Evolutionary conservation across 2,888 invertebrate genomes (phyloP).

Genomic region (Latheticus oryzae): DNA sequence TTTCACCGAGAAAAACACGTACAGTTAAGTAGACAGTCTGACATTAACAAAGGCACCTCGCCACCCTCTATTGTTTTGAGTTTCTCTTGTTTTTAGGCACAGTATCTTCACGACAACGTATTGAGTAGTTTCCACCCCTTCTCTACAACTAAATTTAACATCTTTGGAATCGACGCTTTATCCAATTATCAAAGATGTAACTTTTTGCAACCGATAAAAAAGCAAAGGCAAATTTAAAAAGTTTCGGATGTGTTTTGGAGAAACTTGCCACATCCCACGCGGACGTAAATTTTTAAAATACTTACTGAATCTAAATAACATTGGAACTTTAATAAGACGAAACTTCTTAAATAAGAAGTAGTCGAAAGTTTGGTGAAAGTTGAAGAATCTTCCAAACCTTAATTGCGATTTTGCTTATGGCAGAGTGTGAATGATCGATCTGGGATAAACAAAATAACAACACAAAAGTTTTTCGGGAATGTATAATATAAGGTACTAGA

Average conservation of each 20-base stretch:
- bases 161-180: slow-evolving; percentile 21
- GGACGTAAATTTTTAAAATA: slow-evolving; percentile 13
- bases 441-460: too few relatives aligned
- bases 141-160: slow-evolving; percentile 20
- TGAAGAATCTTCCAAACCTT: slow-evolving; percentile 17
- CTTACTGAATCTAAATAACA: slow-evolving; percentile 13
- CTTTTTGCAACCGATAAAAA: slow-evolving; percentile 8
- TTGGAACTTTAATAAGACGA: slow-evolving; percentile 23
- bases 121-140: slow-evolving; percentile 37
- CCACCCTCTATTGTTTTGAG: slow-evolving; percentile 39
- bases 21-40: slow-evolving; percentile 45
- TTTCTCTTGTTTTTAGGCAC: slow-evolving; percentile 43
- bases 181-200: slow-evolving; percentile 24
- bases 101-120: slow-evolving; percentile 37
- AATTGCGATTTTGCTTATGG: slow-evolving; percentile 25
- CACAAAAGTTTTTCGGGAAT: too few relatives aligned
- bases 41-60: slow-evolving; percentile 42
- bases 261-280: slow-evolving; percentile 1
- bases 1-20: slow-evolving; percentile 42
- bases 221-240: not conserved
- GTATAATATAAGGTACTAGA: too few relatives aligned
- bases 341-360: slow-evolving; percentile 13
- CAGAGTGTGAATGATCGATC: slow-evolving; percentile 9
- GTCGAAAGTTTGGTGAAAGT: slow-evolving; percentile 14
- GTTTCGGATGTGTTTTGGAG: not conserved